Conservation (phyloP, 2,797 vertebrate species). For the Babyrousa celebensis region DNA sequence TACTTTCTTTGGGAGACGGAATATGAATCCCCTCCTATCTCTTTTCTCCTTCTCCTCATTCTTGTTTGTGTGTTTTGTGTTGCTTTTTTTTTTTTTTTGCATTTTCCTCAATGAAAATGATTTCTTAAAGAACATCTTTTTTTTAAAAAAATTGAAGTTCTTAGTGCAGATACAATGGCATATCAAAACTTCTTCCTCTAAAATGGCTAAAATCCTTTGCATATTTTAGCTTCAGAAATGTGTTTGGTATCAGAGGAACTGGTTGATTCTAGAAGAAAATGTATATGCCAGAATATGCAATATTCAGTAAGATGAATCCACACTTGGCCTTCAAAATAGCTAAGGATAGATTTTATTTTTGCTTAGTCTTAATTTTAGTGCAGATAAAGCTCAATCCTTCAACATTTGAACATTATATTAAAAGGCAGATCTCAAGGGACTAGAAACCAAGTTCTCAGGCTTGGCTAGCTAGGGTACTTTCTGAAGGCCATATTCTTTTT, state of each 20-base stretch:
- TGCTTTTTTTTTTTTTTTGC: neutral
- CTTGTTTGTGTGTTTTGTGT: neutral
- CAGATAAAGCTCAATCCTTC: conserved; percentile 58
- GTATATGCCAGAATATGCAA: conserved; percentile 47
- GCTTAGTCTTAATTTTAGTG: conserved; percentile 79
- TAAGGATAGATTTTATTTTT: conserved; percentile 81
- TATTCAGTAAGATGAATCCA: conserved; percentile 72
- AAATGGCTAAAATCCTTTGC: conserved; percentile 14
- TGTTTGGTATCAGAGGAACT: conserved; percentile 55
- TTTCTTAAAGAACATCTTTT: neutral
- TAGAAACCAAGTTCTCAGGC: conserved; percentile 69
- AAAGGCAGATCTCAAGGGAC: conserved; percentile 69
- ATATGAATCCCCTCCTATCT: no score
- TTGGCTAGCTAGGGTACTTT: conserved; percentile 65
- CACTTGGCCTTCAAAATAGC: conserved; percentile 75
- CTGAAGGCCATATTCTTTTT: conserved; percentile 76
- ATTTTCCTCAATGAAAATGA: neutral
- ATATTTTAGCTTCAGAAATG: conserved; percentile 63
- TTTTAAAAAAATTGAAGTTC: neutral
- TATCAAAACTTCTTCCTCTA: neutral
- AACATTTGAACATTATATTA: conserved; percentile 73
- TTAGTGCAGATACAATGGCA: neutral
- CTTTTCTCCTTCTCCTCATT: neutral
- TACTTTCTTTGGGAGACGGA: neutral
- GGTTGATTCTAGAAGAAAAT: conserved; percentile 77